Evolutionary conservation across 2,888 invertebrate genomes (phyloP).

Genomic region (Steinernema carpocapsae): DNA sequence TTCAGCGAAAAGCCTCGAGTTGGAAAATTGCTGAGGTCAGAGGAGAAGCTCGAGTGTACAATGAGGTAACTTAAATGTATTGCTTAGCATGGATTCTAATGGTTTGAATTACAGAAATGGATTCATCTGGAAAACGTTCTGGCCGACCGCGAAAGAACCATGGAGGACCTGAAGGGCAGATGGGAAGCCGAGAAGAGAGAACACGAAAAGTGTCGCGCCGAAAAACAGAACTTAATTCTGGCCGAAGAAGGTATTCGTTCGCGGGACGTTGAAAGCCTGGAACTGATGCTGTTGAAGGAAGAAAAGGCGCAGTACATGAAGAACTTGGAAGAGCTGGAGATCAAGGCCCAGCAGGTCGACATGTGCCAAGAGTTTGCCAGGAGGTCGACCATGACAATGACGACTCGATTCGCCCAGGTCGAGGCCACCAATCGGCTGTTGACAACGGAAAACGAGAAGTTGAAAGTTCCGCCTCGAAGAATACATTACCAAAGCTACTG

Average conservation of each 20-base stretch:
- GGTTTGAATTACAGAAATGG: background rate
- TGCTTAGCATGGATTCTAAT: background rate
- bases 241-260: background rate
- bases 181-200: background rate
- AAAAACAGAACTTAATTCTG: background rate
- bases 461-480: slow-evolving; percentile 20
- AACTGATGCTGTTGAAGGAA: slow-evolving; percentile 10
- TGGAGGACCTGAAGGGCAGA: background rate
- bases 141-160: background rate
- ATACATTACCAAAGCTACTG: background rate
- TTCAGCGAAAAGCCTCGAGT: background rate
- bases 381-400: background rate
- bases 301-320: background rate
- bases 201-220: background rate
- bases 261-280: background rate
- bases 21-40: background rate
- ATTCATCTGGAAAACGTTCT: background rate
- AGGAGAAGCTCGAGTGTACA: background rate
- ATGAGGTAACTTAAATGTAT: slow-evolving; percentile 1
- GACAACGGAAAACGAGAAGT: background rate
- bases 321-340: background rate
- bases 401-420: background rate
- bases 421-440: background rate
- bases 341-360: background rate
- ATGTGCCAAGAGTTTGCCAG: background rate